Percentiles rank a stretch among this genome's conserved stretches.
Conservation (phyloP, 2,888 invertebrate species). For the Standfussiana lucernea region DNA sequence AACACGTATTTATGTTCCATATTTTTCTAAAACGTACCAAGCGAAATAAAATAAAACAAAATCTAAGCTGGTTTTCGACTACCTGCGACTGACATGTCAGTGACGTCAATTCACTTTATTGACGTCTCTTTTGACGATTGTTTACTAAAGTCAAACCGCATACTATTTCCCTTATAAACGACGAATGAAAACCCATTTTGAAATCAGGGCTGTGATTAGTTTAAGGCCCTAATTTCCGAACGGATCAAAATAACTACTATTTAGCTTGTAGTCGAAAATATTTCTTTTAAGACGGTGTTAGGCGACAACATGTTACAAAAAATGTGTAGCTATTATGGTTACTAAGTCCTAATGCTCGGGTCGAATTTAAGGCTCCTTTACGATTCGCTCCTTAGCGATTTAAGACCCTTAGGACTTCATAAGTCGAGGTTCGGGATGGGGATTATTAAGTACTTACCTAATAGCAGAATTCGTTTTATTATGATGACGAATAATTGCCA, state of each 20-base stretch:
- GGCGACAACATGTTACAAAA: background rate
- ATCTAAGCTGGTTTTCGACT: background rate
- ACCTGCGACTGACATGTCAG: conserved; percentile 28
- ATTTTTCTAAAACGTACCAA: background rate
- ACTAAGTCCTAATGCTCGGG: background rate
- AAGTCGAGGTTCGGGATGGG: background rate
- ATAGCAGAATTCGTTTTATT: background rate
- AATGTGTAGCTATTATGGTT: background rate
- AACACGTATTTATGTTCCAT: background rate
- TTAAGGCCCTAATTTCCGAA: conserved; percentile 18
- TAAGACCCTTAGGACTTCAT: background rate
- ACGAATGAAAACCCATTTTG: background rate
- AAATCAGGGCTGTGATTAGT: conserved; percentile 12
- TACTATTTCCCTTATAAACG: conserved; percentile 11
- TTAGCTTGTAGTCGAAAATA: conserved; percentile 30
- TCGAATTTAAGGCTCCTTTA: conserved; percentile 5
- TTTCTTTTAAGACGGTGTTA: conserved; percentile 9
- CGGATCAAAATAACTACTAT: conserved; percentile 26
- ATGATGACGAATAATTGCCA: background rate
- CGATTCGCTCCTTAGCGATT: no score
- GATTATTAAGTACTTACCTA: background rate
- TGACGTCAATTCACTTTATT: conserved; percentile 31
- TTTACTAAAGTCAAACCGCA: background rate
- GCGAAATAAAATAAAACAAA: background rate
- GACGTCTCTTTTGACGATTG: conserved; percentile 14